phyloP scores from a whole-genome alignment of 2,797 vertebrate genomes.

The Kryptolebias ocellatus region DNA sequence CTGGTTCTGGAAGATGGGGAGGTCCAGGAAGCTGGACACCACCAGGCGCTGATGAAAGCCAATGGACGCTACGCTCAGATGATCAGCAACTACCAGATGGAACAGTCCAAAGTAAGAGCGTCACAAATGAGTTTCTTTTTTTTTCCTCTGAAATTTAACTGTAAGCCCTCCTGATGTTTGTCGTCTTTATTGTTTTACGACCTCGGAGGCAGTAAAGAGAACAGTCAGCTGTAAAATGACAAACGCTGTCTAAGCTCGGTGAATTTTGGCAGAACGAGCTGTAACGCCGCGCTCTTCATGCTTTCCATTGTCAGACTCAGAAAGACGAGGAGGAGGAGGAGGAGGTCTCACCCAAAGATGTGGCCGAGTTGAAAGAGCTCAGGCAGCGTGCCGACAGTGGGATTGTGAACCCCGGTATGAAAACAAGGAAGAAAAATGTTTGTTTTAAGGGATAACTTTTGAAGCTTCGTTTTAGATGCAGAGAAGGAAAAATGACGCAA shows the following conservation, averaged over 20 bases:
- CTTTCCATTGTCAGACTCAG: constrained; percentile 42
- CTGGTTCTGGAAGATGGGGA: constrained; percentile 84
- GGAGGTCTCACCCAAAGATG: constrained; percentile 14
- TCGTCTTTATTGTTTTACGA: constrained; percentile 4
- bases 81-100: constrained; percentile 76
- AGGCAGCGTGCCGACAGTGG: constrained; percentile 39
- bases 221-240: constrained; percentile 1
- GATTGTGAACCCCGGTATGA: constrained; percentile 76
- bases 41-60: constrained; percentile 76
- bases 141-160: background rate
- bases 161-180: background rate
- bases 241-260: background rate
- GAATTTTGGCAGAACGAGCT: background rate
- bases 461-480: background rate
- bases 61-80: constrained; percentile 81
- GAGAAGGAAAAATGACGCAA: background rate
- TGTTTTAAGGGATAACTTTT: background rate
- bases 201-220: background rate
- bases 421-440: background rate
- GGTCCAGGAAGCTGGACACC: constrained; percentile 82
- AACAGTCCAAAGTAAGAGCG: constrained; percentile 77
- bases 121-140: background rate
- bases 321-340: constrained; percentile 48
- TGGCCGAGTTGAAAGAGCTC: background rate
- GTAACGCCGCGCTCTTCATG: constrained; percentile 3